Evolutionary conservation across 2,888 invertebrate genomes (phyloP).

Genomic region (Phorcus lineatus): DNA sequence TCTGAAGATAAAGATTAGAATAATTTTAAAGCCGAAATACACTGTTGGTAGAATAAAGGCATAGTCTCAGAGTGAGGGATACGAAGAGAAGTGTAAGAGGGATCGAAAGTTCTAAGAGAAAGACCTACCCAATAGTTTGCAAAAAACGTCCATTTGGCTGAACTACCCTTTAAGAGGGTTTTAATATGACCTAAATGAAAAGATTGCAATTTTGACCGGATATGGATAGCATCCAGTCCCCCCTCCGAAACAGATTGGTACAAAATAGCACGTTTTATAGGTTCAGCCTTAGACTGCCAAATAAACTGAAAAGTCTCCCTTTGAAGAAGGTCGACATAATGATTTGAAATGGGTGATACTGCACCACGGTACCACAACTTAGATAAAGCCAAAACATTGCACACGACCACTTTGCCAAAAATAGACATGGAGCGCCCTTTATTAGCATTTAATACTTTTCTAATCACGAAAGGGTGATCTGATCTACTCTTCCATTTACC

Average conservation of each 20-base stretch:
- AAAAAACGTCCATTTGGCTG: background rate
- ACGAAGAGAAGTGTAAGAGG: no score
- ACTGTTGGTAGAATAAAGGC: no score
- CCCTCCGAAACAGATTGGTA: constrained; percentile 27
- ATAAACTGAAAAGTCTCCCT: constrained; percentile 28
- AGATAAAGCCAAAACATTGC: constrained; percentile 35
- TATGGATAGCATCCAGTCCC: constrained; percentile 31
- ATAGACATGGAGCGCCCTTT: constrained; percentile 24
- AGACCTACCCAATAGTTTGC: no score
- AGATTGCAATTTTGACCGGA: constrained; percentile 26
- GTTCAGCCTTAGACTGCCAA: constrained; percentile 26
- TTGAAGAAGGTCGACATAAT: constrained; percentile 31
- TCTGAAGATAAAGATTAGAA: no score
- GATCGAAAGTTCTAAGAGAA: no score
- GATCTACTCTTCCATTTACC: no score
- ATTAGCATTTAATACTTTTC: background rate
- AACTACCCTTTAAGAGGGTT: no score
- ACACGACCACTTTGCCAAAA: constrained; percentile 32
- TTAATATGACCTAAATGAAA: constrained; percentile 14
- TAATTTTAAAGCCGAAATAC: no score
- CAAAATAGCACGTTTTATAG: constrained; percentile 14
- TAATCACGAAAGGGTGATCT: background rate
- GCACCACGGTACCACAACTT: constrained; percentile 29
- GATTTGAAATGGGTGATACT: constrained; percentile 14
- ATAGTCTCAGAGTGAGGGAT: no score